Evolutionary conservation across 2,113 vertebrate genomes (phyloP).

Genomic region (Sula dactylatra): DNA sequence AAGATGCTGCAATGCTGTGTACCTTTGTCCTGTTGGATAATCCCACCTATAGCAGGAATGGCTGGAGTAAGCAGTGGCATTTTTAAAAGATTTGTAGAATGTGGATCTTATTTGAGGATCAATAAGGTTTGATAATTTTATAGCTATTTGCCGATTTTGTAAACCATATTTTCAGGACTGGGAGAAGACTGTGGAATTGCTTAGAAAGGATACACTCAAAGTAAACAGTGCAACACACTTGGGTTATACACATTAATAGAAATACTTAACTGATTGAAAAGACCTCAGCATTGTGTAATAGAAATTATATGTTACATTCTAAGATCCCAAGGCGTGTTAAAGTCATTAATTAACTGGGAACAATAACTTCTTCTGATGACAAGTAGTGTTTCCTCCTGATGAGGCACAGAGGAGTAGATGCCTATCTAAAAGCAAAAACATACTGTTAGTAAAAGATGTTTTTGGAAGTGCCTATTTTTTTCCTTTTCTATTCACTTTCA

Average conservation of each 20-base stretch:
- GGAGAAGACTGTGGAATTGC: neutral
- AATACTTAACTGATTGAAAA: conserved; percentile 2
- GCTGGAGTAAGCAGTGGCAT: neutral
- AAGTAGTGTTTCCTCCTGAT: conserved; percentile 16
- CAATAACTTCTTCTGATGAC: conserved; percentile 52
- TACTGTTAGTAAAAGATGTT: neutral
- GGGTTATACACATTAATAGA: neutral
- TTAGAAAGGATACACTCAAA: neutral
- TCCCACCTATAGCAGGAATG: neutral
- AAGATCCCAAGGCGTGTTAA: neutral
- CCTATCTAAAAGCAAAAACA: conserved; percentile 7
- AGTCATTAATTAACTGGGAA: conserved; percentile 44
- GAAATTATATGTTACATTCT: neutral
- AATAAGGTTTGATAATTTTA: neutral
- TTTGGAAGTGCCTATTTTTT: neutral
- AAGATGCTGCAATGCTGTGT: neutral
- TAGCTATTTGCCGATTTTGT: neutral
- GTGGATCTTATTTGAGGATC: neutral
- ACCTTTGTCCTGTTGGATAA: neutral
- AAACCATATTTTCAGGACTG: neutral
- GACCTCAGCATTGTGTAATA: neutral
- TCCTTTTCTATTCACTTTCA: neutral
- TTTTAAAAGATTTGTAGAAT: neutral
- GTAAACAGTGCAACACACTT: neutral
- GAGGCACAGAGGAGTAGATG: conserved; percentile 32